Evolutionary conservation across 2,888 invertebrate species (phyloP).

Genomic region (Trisateles emortualis): DNA sequence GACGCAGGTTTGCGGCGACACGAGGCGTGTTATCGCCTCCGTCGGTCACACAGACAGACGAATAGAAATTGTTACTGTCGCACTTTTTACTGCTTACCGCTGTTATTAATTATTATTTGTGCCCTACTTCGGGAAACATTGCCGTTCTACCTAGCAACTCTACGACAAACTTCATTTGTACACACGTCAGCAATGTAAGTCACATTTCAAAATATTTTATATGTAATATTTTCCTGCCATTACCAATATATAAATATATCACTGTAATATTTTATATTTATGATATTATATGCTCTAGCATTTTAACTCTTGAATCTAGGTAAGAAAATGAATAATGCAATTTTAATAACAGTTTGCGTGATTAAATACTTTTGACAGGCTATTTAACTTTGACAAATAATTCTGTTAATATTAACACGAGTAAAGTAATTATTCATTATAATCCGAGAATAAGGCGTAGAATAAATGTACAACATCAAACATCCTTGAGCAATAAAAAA

Average conservation of each 20-base stretch:
- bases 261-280: slow-evolving; percentile 13
- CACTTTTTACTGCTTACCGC: slow-evolving; percentile 67
- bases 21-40: slow-evolving; percentile 79
- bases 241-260: slow-evolving; percentile 23
- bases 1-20: slow-evolving; percentile 71
- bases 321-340: slow-evolving; percentile 26
- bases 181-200: slow-evolving; percentile 37
- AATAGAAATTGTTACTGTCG: slow-evolving; percentile 72
- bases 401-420: slow-evolving; percentile 19
- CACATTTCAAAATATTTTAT: slow-evolving; percentile 31
- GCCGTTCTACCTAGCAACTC: slow-evolving; percentile 40
- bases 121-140: slow-evolving; percentile 54
- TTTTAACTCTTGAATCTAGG: slow-evolving; percentile 20
- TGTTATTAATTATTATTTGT: slow-evolving; percentile 61
- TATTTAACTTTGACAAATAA: slow-evolving; percentile 21
- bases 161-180: slow-evolving; percentile 36
- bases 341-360: slow-evolving; percentile 24
- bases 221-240: slow-evolving; percentile 17
- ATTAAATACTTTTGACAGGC: slow-evolving; percentile 27
- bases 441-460: slow-evolving; percentile 26
- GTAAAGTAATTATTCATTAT: slow-evolving; percentile 33
- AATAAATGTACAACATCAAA: slow-evolving; percentile 23
- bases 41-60: slow-evolving; percentile 68
- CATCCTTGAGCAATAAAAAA: slow-evolving; percentile 54
- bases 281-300: slow-evolving; percentile 24